Conservation (phyloP, 2,113 vertebrate species). For the Seriola rivoliana region DNA sequence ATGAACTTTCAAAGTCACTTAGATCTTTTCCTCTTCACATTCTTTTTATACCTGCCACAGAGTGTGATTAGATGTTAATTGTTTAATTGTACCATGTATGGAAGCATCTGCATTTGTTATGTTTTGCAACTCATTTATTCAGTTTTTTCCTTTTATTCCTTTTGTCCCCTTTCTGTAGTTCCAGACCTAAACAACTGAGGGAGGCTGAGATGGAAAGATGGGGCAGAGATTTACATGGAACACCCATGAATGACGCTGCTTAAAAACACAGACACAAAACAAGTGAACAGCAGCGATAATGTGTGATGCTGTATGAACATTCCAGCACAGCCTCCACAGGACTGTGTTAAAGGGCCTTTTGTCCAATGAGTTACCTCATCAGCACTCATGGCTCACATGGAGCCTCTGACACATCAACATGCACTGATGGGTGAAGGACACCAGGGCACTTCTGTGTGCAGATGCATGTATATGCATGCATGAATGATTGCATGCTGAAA, state of each 20-base stretch:
- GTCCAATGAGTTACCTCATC: conserved; percentile 70
- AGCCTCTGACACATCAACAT: conserved; percentile 40
- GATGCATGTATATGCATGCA: background rate
- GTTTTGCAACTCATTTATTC: too few relatives aligned
- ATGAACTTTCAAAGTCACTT: too few relatives aligned
- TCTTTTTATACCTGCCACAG: too few relatives aligned
- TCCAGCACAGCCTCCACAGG: conserved; percentile 67
- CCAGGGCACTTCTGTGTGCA: background rate
- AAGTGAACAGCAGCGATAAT: conserved; percentile 35
- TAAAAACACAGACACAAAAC: conserved; percentile 42
- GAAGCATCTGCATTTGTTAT: too few relatives aligned
- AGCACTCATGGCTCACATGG: conserved; percentile 50
- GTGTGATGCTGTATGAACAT: conserved; percentile 57
- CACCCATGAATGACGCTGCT: conserved; percentile 38
- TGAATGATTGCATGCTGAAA: background rate
- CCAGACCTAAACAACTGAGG: conserved; percentile 23
- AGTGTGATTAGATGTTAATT: too few relatives aligned
- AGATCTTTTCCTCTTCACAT: too few relatives aligned
- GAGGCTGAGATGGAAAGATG: background rate
- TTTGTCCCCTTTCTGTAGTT: background rate
- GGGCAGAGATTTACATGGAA: conserved; percentile 4
- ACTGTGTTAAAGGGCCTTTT: conserved; percentile 66
- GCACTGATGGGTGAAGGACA: conserved; percentile 35
- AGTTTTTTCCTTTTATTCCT: too few relatives aligned
- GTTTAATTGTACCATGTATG: too few relatives aligned